Evolutionary conservation across 1,140 invertebrate species (phyloP).

Genomic region (Tetraneura akinire): DNA sequence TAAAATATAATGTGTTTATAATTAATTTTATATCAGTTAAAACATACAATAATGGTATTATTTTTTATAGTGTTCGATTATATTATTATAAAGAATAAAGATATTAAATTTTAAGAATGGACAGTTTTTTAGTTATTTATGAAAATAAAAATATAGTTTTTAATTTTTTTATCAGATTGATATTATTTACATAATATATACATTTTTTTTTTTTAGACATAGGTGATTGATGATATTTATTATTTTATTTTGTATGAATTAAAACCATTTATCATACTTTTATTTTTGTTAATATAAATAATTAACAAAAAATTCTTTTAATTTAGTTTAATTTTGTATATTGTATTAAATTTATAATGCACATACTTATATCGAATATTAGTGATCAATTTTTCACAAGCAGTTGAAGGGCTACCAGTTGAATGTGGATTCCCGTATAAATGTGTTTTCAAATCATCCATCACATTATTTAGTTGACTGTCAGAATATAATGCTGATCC

Average conservation of each 20-base stretch:
- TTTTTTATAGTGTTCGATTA: too few species aligned
- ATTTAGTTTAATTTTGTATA: too few species aligned
- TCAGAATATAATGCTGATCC: slow-evolving; percentile 82
- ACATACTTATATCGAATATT: slow-evolving; percentile 74
- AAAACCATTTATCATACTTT: not conserved
- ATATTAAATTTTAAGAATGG: too few species aligned
- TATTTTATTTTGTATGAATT: not conserved
- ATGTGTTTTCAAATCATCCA: slow-evolving; percentile 68
- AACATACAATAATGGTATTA: too few species aligned
- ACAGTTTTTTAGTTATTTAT: too few species aligned
- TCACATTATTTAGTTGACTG: slow-evolving; percentile 70
- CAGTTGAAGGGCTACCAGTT: slow-evolving; percentile 67
- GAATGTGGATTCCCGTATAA: slow-evolving; percentile 90
- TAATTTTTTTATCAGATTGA: not conserved
- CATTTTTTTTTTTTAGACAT: not conserved
- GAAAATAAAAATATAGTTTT: too few species aligned
- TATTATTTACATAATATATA: too few species aligned
- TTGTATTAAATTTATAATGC: slow-evolving; percentile 51
- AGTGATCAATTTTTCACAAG: slow-evolving; percentile 78
- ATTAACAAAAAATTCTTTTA: too few species aligned
- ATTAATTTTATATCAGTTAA: not conserved
- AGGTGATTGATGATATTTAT: too few species aligned
- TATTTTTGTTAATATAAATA: too few species aligned
- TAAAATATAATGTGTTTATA: not conserved
- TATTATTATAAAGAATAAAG: too few species aligned